Evolutionary conservation across 2,113 vertebrate species (phyloP).

Genomic region (Neoarius graeffei): DNA sequence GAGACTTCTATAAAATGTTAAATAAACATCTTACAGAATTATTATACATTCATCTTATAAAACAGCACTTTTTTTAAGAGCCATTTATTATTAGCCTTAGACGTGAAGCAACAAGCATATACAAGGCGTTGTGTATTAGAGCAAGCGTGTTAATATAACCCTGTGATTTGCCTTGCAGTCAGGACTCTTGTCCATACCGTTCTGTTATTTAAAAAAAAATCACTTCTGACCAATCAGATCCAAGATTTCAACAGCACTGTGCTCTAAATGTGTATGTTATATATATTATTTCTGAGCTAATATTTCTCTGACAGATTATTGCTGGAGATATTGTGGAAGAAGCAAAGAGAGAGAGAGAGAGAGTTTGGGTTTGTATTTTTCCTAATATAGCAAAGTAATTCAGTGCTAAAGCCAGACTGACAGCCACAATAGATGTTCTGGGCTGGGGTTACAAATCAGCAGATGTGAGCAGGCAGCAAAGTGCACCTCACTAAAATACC

Average conservation of each 20-base stretch:
- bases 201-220: neutral
- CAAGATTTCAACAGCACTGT: neutral
- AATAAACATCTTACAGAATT: neutral
- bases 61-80: neutral
- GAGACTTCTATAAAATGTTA: neutral
- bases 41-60: neutral
- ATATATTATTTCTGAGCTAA: neutral
- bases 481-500: constrained; percentile 62
- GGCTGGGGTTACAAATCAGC: constrained; percentile 67
- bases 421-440: constrained; percentile 64
- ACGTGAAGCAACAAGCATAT: neutral
- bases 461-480: constrained; percentile 57
- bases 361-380: constrained; percentile 33
- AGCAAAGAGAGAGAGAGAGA: neutral
- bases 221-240: neutral
- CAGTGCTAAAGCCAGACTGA: constrained; percentile 63
- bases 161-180: neutral
- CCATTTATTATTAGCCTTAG: neutral
- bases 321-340: neutral
- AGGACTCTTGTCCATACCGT: neutral
- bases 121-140: neutral
- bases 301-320: constrained; percentile 25
- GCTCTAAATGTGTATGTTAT: neutral
- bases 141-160: neutral
- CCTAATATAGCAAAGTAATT: constrained; percentile 67